Conservation (phyloP, 2,797 vertebrate species). For the Leptatherina wallacei region DNA sequence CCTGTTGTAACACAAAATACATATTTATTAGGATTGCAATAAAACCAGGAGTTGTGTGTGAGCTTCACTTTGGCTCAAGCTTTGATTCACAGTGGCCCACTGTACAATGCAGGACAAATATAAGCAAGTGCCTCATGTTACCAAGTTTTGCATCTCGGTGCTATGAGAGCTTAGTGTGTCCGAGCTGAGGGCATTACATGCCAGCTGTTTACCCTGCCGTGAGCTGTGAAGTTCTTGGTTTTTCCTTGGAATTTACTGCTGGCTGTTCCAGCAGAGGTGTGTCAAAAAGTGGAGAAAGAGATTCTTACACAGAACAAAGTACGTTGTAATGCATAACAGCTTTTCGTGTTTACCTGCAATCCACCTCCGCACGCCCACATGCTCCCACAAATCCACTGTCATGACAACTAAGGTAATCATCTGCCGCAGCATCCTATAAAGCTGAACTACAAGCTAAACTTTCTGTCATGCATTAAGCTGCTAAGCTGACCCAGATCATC, state of each 20-base stretch:
- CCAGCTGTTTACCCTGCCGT: conserved; percentile 45
- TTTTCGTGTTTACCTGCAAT: conserved; percentile 74
- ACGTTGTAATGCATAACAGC: conserved; percentile 37
- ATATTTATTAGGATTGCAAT: conserved; percentile 7
- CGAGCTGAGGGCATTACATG: conserved; percentile 30
- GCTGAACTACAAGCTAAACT: conserved; percentile 22
- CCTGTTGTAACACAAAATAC: conserved; percentile 17
- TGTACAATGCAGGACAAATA: conserved; percentile 28
- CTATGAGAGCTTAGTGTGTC: conserved; percentile 27
- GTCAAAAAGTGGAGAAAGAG: conserved; percentile 43
- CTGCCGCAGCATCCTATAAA: conserved; percentile 18
- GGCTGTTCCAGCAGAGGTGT: conserved; percentile 44
- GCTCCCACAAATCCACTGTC: conserved; percentile 19
- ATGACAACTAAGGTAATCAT: conserved; percentile 35
- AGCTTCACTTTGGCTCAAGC: conserved; percentile 20
- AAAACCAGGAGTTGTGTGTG: conserved; percentile 28
- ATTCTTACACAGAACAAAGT: conserved; percentile 51
- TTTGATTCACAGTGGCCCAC: conserved; percentile 30
- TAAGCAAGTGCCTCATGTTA: conserved; percentile 38
- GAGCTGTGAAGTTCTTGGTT: conserved; percentile 42
- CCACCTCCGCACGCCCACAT: conserved; percentile 52
- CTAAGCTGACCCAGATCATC: conserved; percentile 36
- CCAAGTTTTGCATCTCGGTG: conserved; percentile 40
- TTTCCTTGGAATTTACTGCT: conserved; percentile 38
- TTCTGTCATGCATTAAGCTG: conserved; percentile 39